These are phyloP conservation scores for Nasonia oneida DNA, from an alignment of 2,888 invertebrate genomes.

Conservation along the genomic window DNA sequence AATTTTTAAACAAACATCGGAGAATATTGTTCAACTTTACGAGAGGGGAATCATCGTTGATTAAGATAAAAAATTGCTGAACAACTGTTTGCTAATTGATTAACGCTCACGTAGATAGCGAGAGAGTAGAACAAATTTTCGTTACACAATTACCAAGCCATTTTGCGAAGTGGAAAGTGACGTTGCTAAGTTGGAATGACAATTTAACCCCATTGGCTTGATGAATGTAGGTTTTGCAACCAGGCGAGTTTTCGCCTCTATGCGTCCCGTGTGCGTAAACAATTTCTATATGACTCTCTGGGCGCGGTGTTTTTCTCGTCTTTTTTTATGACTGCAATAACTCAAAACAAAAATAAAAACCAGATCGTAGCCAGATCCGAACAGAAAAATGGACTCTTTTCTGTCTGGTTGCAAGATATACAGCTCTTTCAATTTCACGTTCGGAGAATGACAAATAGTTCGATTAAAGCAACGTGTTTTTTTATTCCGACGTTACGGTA, in stretches of 20 bases:
- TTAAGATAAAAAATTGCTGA: background rate
- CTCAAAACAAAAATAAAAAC: background rate
- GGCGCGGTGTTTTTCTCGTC: background rate
- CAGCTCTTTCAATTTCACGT: background rate
- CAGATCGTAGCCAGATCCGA: background rate
- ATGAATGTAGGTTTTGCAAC: constrained; percentile 2
- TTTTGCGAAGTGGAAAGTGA: constrained; percentile 27
- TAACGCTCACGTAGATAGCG: background rate
- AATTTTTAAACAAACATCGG: background rate
- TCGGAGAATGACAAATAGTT: background rate
- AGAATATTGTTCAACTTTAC: background rate
- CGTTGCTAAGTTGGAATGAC: constrained; percentile 25
- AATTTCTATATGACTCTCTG: background rate
- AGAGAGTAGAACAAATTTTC: background rate
- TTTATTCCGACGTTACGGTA: background rate
- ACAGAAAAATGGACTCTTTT: constrained; percentile 3
- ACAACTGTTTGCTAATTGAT: background rate
- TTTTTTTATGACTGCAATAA: constrained; percentile 6
- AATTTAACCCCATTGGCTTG: background rate
- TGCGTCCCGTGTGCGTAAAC: background rate
- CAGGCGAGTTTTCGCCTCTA: background rate
- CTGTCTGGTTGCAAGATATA: background rate
- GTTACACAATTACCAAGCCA: background rate
- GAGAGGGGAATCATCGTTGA: background rate
- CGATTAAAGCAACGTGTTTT: background rate